These are phyloP conservation scores for Belonocnema kinseyi DNA, from an alignment of 1,140 invertebrate species.

Conservation along the genomic window DNA sequence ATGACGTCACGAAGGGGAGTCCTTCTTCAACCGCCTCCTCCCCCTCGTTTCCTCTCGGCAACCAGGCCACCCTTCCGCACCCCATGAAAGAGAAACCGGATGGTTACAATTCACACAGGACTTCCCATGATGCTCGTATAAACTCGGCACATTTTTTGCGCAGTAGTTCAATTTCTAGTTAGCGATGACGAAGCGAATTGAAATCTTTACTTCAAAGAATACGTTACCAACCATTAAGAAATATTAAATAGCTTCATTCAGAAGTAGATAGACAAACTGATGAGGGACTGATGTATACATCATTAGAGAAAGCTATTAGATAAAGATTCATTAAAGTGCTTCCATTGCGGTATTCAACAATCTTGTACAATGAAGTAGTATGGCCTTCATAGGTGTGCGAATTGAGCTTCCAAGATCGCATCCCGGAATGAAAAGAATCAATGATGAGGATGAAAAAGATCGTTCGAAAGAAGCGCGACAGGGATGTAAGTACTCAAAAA, in stretches of 20 bases:
- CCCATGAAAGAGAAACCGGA: constrained; percentile 18
- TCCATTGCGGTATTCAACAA: neutral
- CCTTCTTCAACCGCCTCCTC: constrained; percentile 20
- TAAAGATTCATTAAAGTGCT: neutral
- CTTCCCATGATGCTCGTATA: constrained; percentile 10
- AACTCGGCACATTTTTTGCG: constrained; percentile 11
- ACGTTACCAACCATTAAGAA: neutral
- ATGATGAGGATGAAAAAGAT: constrained; percentile 24
- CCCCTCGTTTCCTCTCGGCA: constrained; percentile 18
- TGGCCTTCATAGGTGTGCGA: neutral
- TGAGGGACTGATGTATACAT: too few relatives aligned
- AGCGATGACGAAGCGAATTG: neutral
- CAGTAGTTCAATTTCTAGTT: neutral
- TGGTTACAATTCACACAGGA: constrained; percentile 26
- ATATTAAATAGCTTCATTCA: too few relatives aligned
- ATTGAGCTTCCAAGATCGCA: neutral
- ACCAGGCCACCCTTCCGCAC: neutral
- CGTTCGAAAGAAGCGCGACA: constrained; percentile 23
- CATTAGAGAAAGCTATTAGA: too few relatives aligned
- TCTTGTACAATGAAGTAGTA: neutral
- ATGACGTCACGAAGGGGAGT: constrained; percentile 28
- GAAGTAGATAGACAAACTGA: too few relatives aligned
- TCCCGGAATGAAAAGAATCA: constrained; percentile 23
- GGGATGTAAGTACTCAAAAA: constrained; percentile 16
- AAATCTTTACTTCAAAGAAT: neutral